phyloP scores from a whole-genome alignment of 2,113 vertebrate genomes.

The Pelecanoides urinatrix region DNA sequence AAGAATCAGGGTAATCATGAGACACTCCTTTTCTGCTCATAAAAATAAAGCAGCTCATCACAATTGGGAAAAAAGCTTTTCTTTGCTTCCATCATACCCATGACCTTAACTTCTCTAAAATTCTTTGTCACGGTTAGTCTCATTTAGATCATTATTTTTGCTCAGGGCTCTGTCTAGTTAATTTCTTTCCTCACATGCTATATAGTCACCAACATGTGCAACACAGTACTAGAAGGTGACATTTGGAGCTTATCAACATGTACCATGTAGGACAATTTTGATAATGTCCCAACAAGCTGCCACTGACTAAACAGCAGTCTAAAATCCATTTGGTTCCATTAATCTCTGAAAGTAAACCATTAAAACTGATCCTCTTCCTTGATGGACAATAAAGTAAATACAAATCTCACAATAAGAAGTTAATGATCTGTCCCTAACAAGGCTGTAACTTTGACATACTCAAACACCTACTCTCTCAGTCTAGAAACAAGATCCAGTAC shows the following conservation, averaged over 20 bases:
- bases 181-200: not conserved
- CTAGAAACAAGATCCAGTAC: not conserved
- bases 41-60: not conserved
- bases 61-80: not conserved
- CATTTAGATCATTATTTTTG: not conserved
- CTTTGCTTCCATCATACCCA: not conserved
- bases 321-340: slow-evolving; percentile 20
- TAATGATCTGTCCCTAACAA: slow-evolving; percentile 34
- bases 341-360: not conserved
- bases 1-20: not conserved
- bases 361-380: not conserved
- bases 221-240: not conserved
- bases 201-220: not conserved
- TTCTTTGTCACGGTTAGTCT: not conserved
- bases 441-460: not conserved
- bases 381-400: slow-evolving; percentile 18
- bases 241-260: not conserved
- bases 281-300: not conserved
- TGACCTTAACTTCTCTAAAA: not conserved
- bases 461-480: not conserved
- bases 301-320: not conserved
- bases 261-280: not conserved
- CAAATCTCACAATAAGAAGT: slow-evolving; percentile 1
- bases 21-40: not conserved
- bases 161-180: not conserved